phyloP scores from a whole-genome alignment of 2,888 invertebrate genomes.

The Chrysolina haemoptera region DNA sequence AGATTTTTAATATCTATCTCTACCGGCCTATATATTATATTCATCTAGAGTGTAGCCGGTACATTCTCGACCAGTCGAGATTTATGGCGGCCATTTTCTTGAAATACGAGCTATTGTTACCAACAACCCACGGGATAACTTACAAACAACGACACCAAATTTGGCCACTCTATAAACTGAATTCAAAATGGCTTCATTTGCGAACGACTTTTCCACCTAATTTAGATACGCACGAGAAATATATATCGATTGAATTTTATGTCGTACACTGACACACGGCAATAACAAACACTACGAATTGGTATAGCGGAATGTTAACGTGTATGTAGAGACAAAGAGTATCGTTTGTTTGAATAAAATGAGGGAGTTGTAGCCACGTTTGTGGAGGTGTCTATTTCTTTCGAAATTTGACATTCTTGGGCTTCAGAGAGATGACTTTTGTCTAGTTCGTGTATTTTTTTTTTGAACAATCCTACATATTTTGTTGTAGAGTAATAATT shows the following conservation, averaged over 20 bases:
- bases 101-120: slow-evolving; percentile 69
- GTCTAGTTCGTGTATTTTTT: too few relatives aligned
- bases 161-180: slow-evolving; percentile 70
- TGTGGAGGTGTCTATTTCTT: too few relatives aligned
- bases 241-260: slow-evolving; percentile 47
- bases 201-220: slow-evolving; percentile 63
- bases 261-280: slow-evolving; percentile 24
- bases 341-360: background rate
- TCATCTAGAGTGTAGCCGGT: slow-evolving; percentile 64
- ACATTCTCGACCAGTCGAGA: slow-evolving; percentile 64
- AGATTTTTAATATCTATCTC: too few relatives aligned
- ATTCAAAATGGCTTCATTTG: slow-evolving; percentile 71
- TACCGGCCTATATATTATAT: too few relatives aligned
- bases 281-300: slow-evolving; percentile 23
- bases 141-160: slow-evolving; percentile 70
- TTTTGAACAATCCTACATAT: too few relatives aligned
- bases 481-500: too few relatives aligned
- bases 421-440: too few relatives aligned
- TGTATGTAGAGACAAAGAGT: background rate
- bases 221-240: slow-evolving; percentile 58
- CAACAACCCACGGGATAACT: slow-evolving; percentile 68
- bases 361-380: too few relatives aligned
- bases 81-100: slow-evolving; percentile 67
- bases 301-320: slow-evolving; percentile 11
- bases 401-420: too few relatives aligned